Evolutionary conservation across 1,140 invertebrate species (phyloP).

Genomic region (Agrilus planipennis): DNA sequence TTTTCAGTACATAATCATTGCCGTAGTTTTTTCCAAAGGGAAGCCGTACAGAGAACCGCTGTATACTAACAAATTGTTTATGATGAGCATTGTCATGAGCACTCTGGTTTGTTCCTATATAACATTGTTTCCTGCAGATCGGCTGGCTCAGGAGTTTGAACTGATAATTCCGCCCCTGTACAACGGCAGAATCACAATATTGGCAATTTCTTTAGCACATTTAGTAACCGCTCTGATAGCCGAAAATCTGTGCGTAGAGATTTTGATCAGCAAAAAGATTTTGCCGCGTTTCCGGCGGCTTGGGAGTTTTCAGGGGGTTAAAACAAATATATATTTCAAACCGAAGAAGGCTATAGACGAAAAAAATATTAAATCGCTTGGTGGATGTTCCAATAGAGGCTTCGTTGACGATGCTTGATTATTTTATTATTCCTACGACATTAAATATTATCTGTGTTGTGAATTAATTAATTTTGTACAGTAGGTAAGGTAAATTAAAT

Average conservation of each 20-base stretch:
- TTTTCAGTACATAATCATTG: conserved; percentile 88
- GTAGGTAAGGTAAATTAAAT: no score
- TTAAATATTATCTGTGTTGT: no score
- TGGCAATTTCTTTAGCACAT: conserved; percentile 46
- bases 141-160: conserved; percentile 49
- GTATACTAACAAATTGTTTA: conserved; percentile 62
- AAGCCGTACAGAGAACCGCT: conserved; percentile 78
- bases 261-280: conserved; percentile 43
- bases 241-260: conserved; percentile 50
- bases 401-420: no score
- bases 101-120: conserved; percentile 54
- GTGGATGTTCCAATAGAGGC: no score
- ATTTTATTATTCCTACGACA: no score
- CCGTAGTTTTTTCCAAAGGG: conserved; percentile 82
- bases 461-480: no score
- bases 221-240: conserved; percentile 47
- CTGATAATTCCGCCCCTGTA: conserved; percentile 51
- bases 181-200: conserved; percentile 47
- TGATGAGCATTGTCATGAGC: conserved; percentile 50
- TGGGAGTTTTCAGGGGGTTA: no score
- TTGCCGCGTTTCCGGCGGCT: no score
- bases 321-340: no score
- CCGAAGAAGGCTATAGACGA: no score
- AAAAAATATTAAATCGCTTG: not conserved
- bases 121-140: conserved; percentile 51